Evolutionary conservation across 1,140 invertebrate genomes (phyloP).

Genomic region (Temnothorax longispinosus): DNA sequence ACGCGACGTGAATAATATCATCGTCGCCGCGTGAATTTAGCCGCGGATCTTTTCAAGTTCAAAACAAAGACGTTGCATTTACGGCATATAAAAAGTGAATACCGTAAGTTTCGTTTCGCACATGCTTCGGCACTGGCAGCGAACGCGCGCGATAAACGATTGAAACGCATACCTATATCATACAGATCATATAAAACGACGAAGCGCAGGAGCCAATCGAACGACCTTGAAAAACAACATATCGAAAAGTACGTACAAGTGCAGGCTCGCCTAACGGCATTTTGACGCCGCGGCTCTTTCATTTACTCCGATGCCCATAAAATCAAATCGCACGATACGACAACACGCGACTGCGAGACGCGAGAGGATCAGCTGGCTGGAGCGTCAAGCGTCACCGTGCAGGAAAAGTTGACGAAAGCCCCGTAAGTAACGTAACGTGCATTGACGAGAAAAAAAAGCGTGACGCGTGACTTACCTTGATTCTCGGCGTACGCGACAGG

Average conservation of each 20-base stretch:
- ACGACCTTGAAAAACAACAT: conserved; percentile 32
- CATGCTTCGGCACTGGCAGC: neutral
- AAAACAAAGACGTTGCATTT: neutral
- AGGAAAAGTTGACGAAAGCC: neutral
- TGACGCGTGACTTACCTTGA: conserved; percentile 77
- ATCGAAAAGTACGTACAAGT: neutral
- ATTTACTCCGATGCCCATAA: neutral
- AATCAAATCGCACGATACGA: neutral
- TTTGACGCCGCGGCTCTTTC: neutral
- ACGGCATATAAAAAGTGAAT: neutral
- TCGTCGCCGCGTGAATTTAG: neutral
- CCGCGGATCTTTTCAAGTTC: neutral
- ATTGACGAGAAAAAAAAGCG: neutral
- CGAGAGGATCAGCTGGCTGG: neutral
- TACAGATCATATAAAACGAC: neutral
- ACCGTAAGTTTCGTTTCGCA: neutral
- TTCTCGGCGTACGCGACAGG: conserved; percentile 69
- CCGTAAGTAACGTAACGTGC: neutral
- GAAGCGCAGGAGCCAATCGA: neutral
- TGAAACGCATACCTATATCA: neutral
- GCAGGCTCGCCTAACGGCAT: neutral
- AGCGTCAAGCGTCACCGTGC: neutral
- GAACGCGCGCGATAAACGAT: neutral
- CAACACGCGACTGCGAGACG: neutral
- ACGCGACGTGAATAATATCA: neutral